A percentile compares a stretch with the other conserved stretches of the same genome.
Evolutionary conservation across 2,797 vertebrate species (phyloP).

Genomic region (Cyclopterus lumpus): DNA sequence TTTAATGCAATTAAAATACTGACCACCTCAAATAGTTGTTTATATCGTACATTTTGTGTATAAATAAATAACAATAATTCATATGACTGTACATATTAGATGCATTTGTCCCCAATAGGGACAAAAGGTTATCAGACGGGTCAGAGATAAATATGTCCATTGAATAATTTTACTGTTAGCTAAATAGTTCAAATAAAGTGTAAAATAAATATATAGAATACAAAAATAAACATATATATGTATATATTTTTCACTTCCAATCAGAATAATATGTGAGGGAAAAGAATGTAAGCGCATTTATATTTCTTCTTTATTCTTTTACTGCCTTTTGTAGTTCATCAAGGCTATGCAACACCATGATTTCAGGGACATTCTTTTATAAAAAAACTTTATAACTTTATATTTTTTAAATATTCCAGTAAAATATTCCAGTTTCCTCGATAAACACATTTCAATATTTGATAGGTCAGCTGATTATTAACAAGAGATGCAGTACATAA

Average conservation of each 20-base stretch:
- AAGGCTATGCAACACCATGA: background rate
- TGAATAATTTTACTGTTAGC: background rate
- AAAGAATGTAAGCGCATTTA: background rate
- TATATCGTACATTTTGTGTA: background rate
- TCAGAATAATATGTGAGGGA: background rate
- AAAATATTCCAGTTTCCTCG: too few species aligned
- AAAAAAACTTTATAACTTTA: background rate
- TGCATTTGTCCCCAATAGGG: too few species aligned
- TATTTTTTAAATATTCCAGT: too few species aligned
- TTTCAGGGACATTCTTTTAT: background rate
- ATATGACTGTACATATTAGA: background rate
- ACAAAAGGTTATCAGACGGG: background rate
- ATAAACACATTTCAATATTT: background rate
- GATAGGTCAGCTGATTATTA: background rate
- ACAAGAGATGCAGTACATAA: background rate
- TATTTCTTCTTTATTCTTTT: background rate
- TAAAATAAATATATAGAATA: background rate
- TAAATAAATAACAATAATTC: background rate
- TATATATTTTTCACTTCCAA: background rate
- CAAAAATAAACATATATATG: too few species aligned
- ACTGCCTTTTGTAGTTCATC: background rate
- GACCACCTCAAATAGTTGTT: background rate
- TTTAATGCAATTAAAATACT: conserved; percentile 1
- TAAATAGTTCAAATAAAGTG: background rate
- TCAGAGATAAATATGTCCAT: background rate